A percentile compares a stretch with the other conserved stretches of the same genome.
phyloP scores from a whole-genome alignment of 2,888 invertebrate genomes.

The Entomobrya proxima region DNA sequence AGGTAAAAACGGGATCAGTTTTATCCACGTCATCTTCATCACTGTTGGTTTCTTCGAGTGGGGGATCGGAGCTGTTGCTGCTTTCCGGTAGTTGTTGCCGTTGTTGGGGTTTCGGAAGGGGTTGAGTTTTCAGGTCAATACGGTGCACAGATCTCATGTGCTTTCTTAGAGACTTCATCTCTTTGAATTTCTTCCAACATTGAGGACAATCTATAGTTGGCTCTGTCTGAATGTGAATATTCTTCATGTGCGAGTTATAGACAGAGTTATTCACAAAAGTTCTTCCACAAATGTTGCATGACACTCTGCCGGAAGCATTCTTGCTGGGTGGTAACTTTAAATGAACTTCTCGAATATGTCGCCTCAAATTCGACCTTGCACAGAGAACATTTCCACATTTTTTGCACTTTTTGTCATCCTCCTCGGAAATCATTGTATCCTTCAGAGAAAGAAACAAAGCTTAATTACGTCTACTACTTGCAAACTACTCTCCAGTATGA shows the following conservation, averaged over 20 bases:
- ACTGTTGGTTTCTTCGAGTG: not conserved
- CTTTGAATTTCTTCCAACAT: not conserved
- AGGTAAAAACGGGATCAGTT: not conserved
- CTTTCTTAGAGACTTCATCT: not conserved
- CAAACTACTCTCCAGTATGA: not conserved
- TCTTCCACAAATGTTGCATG: not conserved
- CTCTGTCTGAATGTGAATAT: not conserved
- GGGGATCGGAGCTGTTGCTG: too few species aligned
- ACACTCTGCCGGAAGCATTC: not conserved
- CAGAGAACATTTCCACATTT: not conserved
- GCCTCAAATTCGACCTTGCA: not conserved
- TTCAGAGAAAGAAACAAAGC: not conserved
- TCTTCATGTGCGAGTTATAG: not conserved
- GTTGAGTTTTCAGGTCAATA: not conserved
- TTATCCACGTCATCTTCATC: not conserved
- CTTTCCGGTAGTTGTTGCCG: not conserved
- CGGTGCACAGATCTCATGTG: not conserved
- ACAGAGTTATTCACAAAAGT: not conserved
- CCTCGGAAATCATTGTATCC: not conserved
- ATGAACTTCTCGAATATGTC: constrained; percentile 41
- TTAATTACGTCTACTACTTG: not conserved
- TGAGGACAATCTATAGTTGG: not conserved
- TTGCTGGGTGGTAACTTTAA: not conserved
- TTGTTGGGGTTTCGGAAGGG: not conserved
- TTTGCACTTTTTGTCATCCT: not conserved